A percentile compares a stretch with the other conserved stretches of the same genome.
These are phyloP conservation scores for Mus caroli DNA, from an alignment of 2,797 vertebrate species.

Conservation along the genomic window DNA sequence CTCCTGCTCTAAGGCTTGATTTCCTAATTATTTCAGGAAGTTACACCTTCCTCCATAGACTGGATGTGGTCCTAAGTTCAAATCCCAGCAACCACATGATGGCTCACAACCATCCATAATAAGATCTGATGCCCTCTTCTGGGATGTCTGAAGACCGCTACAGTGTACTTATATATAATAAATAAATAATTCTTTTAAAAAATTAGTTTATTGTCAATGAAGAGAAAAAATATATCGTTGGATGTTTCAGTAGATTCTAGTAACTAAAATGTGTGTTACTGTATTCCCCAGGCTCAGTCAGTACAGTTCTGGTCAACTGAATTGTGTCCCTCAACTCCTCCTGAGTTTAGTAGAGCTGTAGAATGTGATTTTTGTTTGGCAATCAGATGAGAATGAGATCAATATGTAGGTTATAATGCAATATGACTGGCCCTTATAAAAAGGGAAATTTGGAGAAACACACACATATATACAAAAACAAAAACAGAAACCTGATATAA, in stretches of 20 bases:
- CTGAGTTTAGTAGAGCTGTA: background rate
- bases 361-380: background rate
- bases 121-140: too few relatives aligned
- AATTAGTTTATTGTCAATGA: background rate
- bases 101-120: too few relatives aligned
- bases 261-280: background rate
- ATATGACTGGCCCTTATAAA: background rate
- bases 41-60: background rate
- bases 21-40: background rate
- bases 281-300: background rate
- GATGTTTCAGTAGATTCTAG: background rate
- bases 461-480: background rate
- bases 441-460: background rate
- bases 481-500: background rate
- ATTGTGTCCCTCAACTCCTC: background rate
- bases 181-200: too few relatives aligned
- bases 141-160: too few relatives aligned
- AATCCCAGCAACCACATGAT: too few relatives aligned
- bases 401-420: background rate
- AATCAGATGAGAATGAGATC: background rate
- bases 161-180: too few relatives aligned
- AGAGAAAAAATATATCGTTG: background rate
- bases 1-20: constrained; percentile 5
- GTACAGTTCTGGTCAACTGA: background rate
- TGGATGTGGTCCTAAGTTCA: background rate